Base-by-base conservation (phyloP, 2,797 vertebrate species). In the Epinephelus malabaricus region DNA sequence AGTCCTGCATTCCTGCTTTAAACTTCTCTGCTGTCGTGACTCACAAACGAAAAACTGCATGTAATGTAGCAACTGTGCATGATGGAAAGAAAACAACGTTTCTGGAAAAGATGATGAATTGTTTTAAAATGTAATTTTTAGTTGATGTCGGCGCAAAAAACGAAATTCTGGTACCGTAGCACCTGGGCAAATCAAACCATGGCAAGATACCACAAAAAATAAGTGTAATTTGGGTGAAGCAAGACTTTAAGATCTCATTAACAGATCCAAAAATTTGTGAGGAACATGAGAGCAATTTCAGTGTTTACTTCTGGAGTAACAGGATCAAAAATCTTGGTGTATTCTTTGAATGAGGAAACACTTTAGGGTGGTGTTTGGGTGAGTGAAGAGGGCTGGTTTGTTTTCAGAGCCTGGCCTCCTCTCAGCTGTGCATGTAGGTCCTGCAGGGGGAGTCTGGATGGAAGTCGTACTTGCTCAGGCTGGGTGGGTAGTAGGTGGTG, bases 371-470 rank as follows among this genome's bases (percentile, higher is more conserved):
- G 40, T 17, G 74, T 18, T 7, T 58, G 19, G 45, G 53, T 60
- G 43, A 47, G 43, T 13, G 17, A 54, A 2, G 19, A 19, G 7
- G 47, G 5, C 17, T 11, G 27, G 17, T 40, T 14, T 47, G 25
- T 34, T 30, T 23, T 23, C 0, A 14, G 4, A 45, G 55, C 14
- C 14, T 0, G 17, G 23, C 88, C 92, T 50, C 69, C 66, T 68
- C 83, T 98, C 97, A 99, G 97, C 97, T 98, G 95, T 98, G 97
- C 93, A 97, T 95, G 95, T 97, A 98, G 93, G 96, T 96, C 95
- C 97, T 97, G 95, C 97, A 98, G 67, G 97, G 96, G 0, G 98
- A 97, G 85, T 97, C 96, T 45, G 97, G 95, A 0, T 97, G 95
- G 93, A 97, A 98, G 92, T 97, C 97, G 38, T 97, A 98, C 92